Evolutionary conservation across 2,797 vertebrate species (phyloP), one percentile per base, ranked within the genome.

Genomic region (Aphelocoma californica): DNA sequence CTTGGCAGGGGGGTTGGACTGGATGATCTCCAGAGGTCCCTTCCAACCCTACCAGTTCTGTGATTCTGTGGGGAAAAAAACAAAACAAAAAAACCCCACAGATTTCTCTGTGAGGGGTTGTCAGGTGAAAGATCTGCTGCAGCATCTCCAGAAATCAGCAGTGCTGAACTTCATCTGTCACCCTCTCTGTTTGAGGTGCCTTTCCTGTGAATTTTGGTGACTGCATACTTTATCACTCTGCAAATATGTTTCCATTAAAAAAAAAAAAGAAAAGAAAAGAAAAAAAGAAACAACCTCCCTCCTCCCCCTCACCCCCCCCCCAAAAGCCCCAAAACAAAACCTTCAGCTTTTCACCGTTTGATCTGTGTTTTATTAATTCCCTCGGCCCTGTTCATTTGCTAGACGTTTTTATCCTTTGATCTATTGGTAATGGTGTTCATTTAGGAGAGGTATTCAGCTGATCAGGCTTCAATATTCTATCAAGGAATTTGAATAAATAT

Each of bases 301-400:
- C 9, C 32, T 7, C 11, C 15, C 14, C 7, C 38, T 38, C 29
- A 7, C 25, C 14, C 5, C 38, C 19, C 9, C 13, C 5, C 9
- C 2, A 28, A 60, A 40, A 11, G 6, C 18, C 18, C 29, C 16
- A 2, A 40, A 48, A 3, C 7, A 12, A 71, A 38, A 23, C 12
- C 3, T n/a, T 56, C 31, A 13, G 67, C 40, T 80, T 91, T 84
- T 62, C 44, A 48, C 2, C 3, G 6, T 74, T 85, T 81, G 71
- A 67, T 85, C 75, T 70, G 83, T 74, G 34, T 74, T 92, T 89
- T 92, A 50, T 79, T 88, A 85, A 92, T 91, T 85, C 72, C n/a
- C 56, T 60, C 2, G 6, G 56, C 78, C 48, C 56, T 40, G 2
- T 45, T 89, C 60, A 80, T 91, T 93, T 91, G 81, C 54, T 70